Conservation (phyloP, 1,140 invertebrate genomes). For the Drosophila pallidifrons region DNA sequence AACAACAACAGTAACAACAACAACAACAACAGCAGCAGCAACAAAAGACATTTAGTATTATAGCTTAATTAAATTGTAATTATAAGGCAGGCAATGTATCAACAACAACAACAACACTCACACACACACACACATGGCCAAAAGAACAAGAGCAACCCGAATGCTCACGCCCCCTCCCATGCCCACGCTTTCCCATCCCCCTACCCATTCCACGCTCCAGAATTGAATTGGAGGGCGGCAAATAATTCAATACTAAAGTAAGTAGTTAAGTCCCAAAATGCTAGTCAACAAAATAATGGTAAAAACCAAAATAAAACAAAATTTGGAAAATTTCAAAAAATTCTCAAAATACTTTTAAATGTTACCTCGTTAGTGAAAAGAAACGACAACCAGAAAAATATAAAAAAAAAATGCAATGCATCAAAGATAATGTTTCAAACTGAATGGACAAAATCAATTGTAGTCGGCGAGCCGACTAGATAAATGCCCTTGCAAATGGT, state of each 20-base stretch:
- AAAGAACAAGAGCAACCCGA: conserved; percentile 23
- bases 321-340: conserved; percentile 43
- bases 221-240: not conserved
- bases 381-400: conserved; percentile 25
- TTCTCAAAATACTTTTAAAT: conserved; percentile 75
- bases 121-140: conserved; percentile 26
- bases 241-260: conserved; percentile 32
- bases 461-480: conserved; percentile 4
- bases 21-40: conserved; percentile 22
- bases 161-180: not conserved
- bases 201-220: not conserved
- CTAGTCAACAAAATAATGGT: not conserved
- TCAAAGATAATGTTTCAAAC: not conserved
- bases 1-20: conserved; percentile 21
- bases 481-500: not conserved
- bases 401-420: conserved; percentile 3
- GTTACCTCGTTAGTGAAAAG: conserved; percentile 82
- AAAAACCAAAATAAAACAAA: conserved; percentile 42
- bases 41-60: conserved; percentile 57
- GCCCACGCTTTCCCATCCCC: not conserved
- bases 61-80: conserved; percentile 81
- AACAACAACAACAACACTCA: conserved; percentile 35
- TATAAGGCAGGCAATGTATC: conserved; percentile 56
- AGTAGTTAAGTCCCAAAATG: conserved; percentile 42
- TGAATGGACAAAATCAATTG: not conserved